These are phyloP conservation scores for Sceloporus tristichus DNA, from an alignment of 2,113 vertebrate species.

Conservation along the genomic window DNA sequence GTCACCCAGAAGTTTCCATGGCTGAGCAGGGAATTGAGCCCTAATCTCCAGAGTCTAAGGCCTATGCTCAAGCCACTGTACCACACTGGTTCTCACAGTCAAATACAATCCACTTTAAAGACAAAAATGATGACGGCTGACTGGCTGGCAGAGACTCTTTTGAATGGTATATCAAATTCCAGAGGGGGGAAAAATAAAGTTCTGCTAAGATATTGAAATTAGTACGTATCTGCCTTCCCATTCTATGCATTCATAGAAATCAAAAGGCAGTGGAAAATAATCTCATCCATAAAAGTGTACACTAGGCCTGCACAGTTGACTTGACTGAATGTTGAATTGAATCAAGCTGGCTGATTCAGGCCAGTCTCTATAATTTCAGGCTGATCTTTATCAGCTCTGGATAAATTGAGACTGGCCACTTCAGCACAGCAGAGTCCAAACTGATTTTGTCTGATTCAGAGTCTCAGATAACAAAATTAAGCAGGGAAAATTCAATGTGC, in stretches of 20 bases:
- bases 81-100: neutral
- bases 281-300: conserved; percentile 17
- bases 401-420: too few species aligned
- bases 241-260: neutral
- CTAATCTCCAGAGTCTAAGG: too few species aligned
- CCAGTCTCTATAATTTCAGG: neutral
- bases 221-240: neutral
- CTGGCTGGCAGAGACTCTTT: conserved; percentile 34
- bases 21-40: too few species aligned
- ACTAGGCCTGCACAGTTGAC: neutral
- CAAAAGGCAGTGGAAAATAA: neutral
- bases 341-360: neutral
- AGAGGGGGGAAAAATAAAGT: conserved; percentile 22
- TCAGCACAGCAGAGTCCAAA: too few species aligned
- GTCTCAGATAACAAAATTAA: too few species aligned
- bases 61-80: too few species aligned
- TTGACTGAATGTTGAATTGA: neutral
- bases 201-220: conserved; percentile 30
- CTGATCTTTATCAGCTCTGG: neutral
- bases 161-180: conserved; percentile 5
- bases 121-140: neutral
- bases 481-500: too few species aligned
- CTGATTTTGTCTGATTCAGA: too few species aligned
- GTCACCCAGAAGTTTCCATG: too few species aligned
- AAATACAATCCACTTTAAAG: neutral